phyloP scores from a whole-genome alignment of 2,888 invertebrate genomes.

The Cantharis rustica region DNA sequence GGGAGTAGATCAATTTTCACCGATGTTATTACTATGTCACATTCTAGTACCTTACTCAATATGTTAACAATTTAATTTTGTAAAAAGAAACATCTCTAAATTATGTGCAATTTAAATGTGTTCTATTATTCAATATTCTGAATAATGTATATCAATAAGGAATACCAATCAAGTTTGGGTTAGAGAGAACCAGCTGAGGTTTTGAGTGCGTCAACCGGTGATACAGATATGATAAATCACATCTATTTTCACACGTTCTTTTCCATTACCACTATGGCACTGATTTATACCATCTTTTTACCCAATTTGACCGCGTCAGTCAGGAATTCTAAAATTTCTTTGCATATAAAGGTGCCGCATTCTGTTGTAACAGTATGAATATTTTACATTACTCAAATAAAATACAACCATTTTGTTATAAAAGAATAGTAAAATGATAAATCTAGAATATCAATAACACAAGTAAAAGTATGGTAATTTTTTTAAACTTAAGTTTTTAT shows the following conservation, averaged over 20 bases:
- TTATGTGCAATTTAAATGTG: slow-evolving; percentile 32
- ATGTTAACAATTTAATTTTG: slow-evolving; percentile 20
- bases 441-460: not conserved
- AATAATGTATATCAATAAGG: slow-evolving; percentile 48
- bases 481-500: not conserved
- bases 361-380: slow-evolving; percentile 13
- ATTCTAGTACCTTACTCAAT: slow-evolving; percentile 11
- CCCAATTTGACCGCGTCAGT: slow-evolving; percentile 52
- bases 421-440: not conserved
- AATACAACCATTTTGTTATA: not conserved
- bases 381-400: slow-evolving; percentile 16
- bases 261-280: slow-evolving; percentile 49
- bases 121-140: slow-evolving; percentile 34
- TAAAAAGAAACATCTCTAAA: slow-evolving; percentile 24
- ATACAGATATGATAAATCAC: slow-evolving; percentile 50
- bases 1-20: slow-evolving; percentile 15
- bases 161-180: slow-evolving; percentile 29
- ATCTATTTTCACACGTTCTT: slow-evolving; percentile 49
- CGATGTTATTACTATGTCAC: slow-evolving; percentile 13
- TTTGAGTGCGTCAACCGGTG: slow-evolving; percentile 29
- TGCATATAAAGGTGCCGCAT: slow-evolving; percentile 20
- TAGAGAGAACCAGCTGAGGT: slow-evolving; percentile 41
- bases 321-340: slow-evolving; percentile 36
- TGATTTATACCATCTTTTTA: slow-evolving; percentile 52
- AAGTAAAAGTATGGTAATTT: not conserved